These are phyloP conservation scores for Drosophila pandora DNA, from an alignment of 1,140 invertebrate genomes.

Conservation along the genomic window DNA sequence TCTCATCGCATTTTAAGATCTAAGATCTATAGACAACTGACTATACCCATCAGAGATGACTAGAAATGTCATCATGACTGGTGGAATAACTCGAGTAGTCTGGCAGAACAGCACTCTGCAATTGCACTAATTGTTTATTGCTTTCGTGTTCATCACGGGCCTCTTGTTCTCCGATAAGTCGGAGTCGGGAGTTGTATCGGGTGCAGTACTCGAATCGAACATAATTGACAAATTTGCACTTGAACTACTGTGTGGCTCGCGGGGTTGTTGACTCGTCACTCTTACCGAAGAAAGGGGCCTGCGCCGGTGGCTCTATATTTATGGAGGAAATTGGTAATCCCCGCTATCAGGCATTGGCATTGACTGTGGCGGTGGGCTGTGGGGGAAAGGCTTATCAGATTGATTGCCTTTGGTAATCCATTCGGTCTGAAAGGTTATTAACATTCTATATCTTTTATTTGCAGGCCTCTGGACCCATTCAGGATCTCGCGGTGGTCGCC, in stretches of 20 bases:
- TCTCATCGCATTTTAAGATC: too few relatives aligned
- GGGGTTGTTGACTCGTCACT: conserved; percentile 14
- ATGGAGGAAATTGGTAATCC: conserved; percentile 26
- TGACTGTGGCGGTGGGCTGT: background rate
- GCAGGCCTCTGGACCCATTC: conserved; percentile 73
- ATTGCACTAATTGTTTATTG: conserved; percentile 75
- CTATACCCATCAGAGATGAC: background rate
- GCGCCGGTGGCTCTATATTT: background rate
- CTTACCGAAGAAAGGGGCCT: conserved; percentile 6
- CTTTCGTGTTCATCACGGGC: conserved; percentile 44
- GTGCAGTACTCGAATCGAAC: conserved; percentile 58
- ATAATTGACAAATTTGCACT: conserved; percentile 81
- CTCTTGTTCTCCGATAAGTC: conserved; percentile 54
- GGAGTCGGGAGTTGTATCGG: conserved; percentile 10
- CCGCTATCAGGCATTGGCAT: conserved; percentile 45
- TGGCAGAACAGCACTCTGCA: conserved; percentile 58
- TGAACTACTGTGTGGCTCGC: conserved; percentile 69
- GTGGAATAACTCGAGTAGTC: conserved; percentile 38
- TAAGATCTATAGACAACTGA: too few relatives aligned
- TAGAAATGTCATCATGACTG: conserved; percentile 10
- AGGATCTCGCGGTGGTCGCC: conserved; percentile 59
- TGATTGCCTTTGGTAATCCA: conserved; percentile 2
- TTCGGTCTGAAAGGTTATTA: background rate
- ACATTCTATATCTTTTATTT: background rate
- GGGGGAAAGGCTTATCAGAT: conserved; percentile 20